phyloP scores from a whole-genome alignment of 2,888 invertebrate species.

The Rhopalosiphum nymphaeae region DNA sequence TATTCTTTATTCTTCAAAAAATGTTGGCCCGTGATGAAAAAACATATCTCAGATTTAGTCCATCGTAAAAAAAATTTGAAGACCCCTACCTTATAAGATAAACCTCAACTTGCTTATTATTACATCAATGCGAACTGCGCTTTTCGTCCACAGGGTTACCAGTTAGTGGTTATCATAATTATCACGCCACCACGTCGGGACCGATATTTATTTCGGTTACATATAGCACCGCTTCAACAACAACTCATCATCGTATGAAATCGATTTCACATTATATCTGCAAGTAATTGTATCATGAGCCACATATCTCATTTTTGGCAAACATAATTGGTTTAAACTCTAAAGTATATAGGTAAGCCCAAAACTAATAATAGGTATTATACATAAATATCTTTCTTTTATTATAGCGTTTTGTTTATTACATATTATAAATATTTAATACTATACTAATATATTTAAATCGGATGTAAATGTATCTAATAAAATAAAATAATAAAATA shows the following conservation, averaged over 20 bases:
- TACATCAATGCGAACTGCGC: not conserved
- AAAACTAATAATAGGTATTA: not conserved
- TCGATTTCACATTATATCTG: not conserved
- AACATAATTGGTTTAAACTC: not conserved
- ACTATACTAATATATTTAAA: not conserved
- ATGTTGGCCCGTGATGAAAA: too few species aligned
- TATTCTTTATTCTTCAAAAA: too few species aligned
- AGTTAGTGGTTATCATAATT: not conserved
- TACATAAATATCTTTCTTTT: not conserved
- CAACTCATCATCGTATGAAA: not conserved
- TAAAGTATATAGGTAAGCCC: not conserved
- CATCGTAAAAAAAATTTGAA: too few species aligned
- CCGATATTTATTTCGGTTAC: not conserved
- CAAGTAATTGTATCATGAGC: not conserved
- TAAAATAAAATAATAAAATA: not conserved
- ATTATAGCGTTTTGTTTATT: not conserved
- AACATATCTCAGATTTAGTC: too few species aligned
- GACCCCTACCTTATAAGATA: too few species aligned
- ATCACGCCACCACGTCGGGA: not conserved
- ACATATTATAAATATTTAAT: too few species aligned
- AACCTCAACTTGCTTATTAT: too few species aligned
- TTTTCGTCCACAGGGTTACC: not conserved
- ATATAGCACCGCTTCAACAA: not conserved
- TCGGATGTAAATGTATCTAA: not conserved
- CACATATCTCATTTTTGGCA: not conserved